Evolutionary conservation across 2,888 invertebrate genomes (phyloP).

Genomic region (Ctena decussata): DNA sequence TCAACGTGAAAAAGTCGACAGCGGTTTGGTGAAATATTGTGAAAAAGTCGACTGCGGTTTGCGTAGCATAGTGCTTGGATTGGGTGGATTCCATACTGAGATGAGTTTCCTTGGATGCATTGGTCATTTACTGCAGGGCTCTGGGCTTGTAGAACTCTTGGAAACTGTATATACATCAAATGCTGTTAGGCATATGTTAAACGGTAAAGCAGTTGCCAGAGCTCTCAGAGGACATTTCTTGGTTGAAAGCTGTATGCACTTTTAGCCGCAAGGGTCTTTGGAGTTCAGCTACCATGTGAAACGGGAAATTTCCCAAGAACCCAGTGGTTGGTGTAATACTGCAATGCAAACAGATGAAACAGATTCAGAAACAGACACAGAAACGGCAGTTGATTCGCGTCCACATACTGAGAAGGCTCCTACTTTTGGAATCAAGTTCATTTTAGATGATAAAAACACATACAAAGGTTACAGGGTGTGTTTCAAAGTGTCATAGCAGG

Average conservation of each 20-base stretch:
- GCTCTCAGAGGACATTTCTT: constrained; percentile 64
- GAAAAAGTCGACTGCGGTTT: neutral
- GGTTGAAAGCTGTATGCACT: constrained; percentile 38
- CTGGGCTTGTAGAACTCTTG: constrained; percentile 69
- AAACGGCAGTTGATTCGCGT: neutral
- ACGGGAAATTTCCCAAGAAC: neutral
- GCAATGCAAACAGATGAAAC: too few species aligned
- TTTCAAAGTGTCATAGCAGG: neutral
- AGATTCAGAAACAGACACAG: too few species aligned
- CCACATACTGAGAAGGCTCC: neutral
- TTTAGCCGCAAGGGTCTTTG: neutral
- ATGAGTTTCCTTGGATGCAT: constrained; percentile 73
- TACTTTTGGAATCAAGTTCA: neutral
- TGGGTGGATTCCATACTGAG: constrained; percentile 43
- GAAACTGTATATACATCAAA: constrained; percentile 67
- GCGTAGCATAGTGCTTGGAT: neutral
- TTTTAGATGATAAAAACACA: neutral
- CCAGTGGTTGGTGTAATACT: too few species aligned
- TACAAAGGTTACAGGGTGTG: neutral
- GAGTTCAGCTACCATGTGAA: neutral
- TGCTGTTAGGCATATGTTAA: constrained; percentile 69
- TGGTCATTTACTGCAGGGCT: constrained; percentile 56
- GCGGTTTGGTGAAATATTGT: too few species aligned
- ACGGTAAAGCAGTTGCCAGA: constrained; percentile 68
- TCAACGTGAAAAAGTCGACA: neutral